These are phyloP conservation scores for Eleutherodactylus coqui DNA, from an alignment of 2,797 vertebrate genomes.

Conservation along the genomic window DNA sequence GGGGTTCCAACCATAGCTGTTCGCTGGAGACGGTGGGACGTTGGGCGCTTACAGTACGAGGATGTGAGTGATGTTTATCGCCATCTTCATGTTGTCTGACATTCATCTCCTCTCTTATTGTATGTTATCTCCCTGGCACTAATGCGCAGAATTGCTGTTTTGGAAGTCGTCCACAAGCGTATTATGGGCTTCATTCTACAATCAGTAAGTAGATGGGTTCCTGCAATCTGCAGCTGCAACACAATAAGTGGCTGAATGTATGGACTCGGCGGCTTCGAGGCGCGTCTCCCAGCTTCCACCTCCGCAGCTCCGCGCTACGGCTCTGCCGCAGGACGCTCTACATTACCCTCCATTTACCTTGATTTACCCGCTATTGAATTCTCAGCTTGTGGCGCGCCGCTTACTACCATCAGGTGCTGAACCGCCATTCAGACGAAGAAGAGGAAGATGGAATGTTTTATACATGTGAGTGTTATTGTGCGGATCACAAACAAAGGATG, in stretches of 20 bases:
- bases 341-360: neutral
- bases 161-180: neutral
- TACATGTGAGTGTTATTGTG: neutral
- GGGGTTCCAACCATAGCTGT: neutral
- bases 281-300: neutral
- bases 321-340: neutral
- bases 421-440: neutral
- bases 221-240: constrained; percentile 1
- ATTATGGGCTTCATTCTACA: constrained; percentile 1
- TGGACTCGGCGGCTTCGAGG: too few relatives aligned
- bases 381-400: neutral
- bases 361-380: neutral
- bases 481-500: neutral
- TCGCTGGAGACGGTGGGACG: neutral
- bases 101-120: neutral
- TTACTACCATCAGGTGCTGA: neutral
- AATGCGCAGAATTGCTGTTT: neutral
- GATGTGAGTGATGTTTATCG: neutral
- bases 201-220: neutral
- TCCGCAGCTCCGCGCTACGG: neutral
- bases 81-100: neutral
- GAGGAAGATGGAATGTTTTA: neutral
- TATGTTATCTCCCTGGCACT: neutral
- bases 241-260: neutral
- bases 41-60: too few relatives aligned